Base-by-base conservation (phyloP, 2,888 invertebrate genomes). In the Myopa testacea region DNA sequence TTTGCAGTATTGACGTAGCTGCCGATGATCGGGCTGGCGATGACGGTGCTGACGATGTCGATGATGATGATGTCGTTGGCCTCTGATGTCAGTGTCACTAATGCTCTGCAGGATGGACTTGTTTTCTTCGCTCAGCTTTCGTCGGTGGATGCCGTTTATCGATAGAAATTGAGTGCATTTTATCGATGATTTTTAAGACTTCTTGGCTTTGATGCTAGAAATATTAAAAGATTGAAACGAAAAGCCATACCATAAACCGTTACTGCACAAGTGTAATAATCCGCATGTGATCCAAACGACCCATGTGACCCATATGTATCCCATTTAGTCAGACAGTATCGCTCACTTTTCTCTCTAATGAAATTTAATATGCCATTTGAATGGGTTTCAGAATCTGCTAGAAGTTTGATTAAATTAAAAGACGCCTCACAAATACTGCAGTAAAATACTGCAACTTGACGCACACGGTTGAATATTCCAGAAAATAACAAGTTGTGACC, bases 1-100 rank as follows among this genome's bases (percentile, higher is more conserved):
- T 65, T 65, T 37, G 52, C 19, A 38, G 26, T 55, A 75, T 65
- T 67, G 74, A 65, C 65, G 74, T 37, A 67, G 55, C 52, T 45
- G 34, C 19, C 67, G 74, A 37, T 14, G 38, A 19, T 65, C 52
- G 19, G 34, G 65, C 55, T 65, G 67, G 6, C 58, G 69, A 45
- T 69, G 69, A 69, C 26, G 40, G 3, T 37, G 14, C 45, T 68
- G 40, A 19, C 40, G 68, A 10, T n/a, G 40, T 45, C 34, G 26
- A 10, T 38, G 38, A n/a, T 67, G 67, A 38, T 16, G 67, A 67
- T 67, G 67, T 67, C 40, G 40, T 40, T 67, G 67, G n/a, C 45
- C 50, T 69, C 40, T 2, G 67, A 37, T 50, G 19, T 38, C n/a
- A 16, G 10, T 63, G 45, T 19, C 4, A 38, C n/a, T 40, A 4